These are phyloP conservation scores for Zygaena filipendulae DNA, from an alignment of 2,888 invertebrate genomes.

Conservation along the genomic window DNA sequence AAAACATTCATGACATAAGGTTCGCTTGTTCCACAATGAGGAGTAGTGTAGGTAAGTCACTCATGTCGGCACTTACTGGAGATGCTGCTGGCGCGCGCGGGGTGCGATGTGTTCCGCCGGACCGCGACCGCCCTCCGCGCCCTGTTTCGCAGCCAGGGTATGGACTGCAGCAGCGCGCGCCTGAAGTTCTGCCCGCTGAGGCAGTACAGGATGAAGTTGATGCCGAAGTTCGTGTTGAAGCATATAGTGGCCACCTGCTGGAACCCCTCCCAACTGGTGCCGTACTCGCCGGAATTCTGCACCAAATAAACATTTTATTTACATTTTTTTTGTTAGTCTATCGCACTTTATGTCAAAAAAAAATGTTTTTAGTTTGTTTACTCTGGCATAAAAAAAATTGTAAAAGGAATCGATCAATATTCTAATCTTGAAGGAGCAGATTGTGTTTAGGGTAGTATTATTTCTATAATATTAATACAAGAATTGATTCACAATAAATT, in stretches of 20 bases:
- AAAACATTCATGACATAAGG: too few species aligned
- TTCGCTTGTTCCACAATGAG: too few species aligned
- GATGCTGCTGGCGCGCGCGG: slow-evolving; percentile 26
- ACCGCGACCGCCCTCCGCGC: slow-evolving; percentile 16
- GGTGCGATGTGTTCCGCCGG: slow-evolving; percentile 15
- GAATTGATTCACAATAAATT: too few species aligned
- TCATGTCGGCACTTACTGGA: slow-evolving; percentile 32
- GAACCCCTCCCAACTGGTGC: slow-evolving; percentile 56
- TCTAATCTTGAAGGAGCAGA: too few species aligned
- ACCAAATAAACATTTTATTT: slow-evolving; percentile 9
- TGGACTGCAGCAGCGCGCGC: slow-evolving; percentile 50
- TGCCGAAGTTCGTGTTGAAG: slow-evolving; percentile 85
- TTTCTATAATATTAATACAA: too few species aligned
- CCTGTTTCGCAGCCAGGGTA: slow-evolving; percentile 25
- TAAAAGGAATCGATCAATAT: too few species aligned
- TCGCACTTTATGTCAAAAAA: too few species aligned
- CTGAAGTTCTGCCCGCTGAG: slow-evolving; percentile 84
- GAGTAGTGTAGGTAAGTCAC: neutral
- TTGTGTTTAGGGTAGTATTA: too few species aligned
- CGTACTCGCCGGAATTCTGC: slow-evolving; percentile 27
- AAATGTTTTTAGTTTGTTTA: too few species aligned
- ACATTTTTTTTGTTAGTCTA: too few species aligned
- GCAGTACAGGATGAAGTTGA: slow-evolving; percentile 86
- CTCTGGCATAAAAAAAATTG: too few species aligned
- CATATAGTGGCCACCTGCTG: slow-evolving; percentile 76